Evolutionary conservation across 1,140 invertebrate species (phyloP).

Genomic region (Drosophila sp.): DNA sequence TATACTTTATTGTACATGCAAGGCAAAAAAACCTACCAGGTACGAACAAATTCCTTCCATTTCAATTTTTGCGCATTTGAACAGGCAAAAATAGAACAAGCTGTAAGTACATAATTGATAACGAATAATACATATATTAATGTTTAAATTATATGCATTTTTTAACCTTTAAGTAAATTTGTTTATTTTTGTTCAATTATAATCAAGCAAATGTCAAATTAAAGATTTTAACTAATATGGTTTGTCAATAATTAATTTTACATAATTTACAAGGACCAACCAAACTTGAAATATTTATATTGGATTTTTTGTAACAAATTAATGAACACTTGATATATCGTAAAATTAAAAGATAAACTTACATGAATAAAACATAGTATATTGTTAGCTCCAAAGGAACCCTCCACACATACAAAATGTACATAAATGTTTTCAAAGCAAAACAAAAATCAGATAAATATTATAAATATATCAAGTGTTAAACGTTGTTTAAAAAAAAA

Average conservation of each 20-base stretch:
- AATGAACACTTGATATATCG: slow-evolving; percentile 10
- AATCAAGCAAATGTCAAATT: slow-evolving; percentile 24
- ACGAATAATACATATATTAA: slow-evolving; percentile 38
- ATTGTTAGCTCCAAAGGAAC: slow-evolving; percentile 60
- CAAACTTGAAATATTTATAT: slow-evolving; percentile 43
- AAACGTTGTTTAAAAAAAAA: slow-evolving; percentile 65
- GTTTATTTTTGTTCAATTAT: background rate
- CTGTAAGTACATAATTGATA: slow-evolving; percentile 50
- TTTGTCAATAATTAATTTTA: slow-evolving; percentile 47
- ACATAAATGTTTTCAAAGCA: slow-evolving; percentile 64
- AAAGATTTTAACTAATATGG: slow-evolving; percentile 16
- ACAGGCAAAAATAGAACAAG: slow-evolving; percentile 61
- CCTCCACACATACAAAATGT: slow-evolving; percentile 66
- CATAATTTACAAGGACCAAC: slow-evolving; percentile 75
- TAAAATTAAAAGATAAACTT: slow-evolving; percentile 1
- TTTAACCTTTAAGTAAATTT: slow-evolving; percentile 18
- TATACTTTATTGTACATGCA: slow-evolving; percentile 65
- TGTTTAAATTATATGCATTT: slow-evolving; percentile 14
- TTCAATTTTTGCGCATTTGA: slow-evolving; percentile 55
- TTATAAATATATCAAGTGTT: slow-evolving; percentile 61
- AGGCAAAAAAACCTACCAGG: slow-evolving; percentile 67
- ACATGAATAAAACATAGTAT: slow-evolving; percentile 7
- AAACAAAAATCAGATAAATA: slow-evolving; percentile 23
- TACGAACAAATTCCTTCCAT: slow-evolving; percentile 83
- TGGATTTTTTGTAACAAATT: slow-evolving; percentile 58